Evolutionary conservation across 2,888 invertebrate species (phyloP).

Genomic region (Oxystoma pomonae): DNA sequence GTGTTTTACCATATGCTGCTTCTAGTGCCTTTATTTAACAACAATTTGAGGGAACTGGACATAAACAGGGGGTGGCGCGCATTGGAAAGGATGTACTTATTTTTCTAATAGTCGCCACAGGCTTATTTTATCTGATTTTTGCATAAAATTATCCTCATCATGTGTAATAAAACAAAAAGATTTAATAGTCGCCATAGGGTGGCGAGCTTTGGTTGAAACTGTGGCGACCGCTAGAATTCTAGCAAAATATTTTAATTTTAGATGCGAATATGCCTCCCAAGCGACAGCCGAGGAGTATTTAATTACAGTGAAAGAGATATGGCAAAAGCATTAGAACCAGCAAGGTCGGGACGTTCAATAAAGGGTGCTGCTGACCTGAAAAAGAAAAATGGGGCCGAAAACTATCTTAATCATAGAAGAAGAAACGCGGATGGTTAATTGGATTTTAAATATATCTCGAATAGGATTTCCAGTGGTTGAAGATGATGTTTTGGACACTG

Average conservation of each 20-base stretch:
- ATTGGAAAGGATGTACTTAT: neutral
- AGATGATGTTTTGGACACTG: slow-evolving; percentile 11
- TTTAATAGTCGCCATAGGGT: slow-evolving; percentile 6
- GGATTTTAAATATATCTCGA: slow-evolving; percentile 16
- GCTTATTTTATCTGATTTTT: neutral
- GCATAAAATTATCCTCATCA: neutral
- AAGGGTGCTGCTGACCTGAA: slow-evolving; percentile 10
- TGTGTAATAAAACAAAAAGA: slow-evolving; percentile 1
- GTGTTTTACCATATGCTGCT: neutral
- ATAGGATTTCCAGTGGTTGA: slow-evolving; percentile 18
- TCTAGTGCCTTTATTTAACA: neutral
- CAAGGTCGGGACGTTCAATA: slow-evolving; percentile 10
- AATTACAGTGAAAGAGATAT: neutral
- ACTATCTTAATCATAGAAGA: slow-evolving; percentile 12
- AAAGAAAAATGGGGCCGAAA: slow-evolving; percentile 12
- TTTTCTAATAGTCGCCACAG: slow-evolving; percentile 6
- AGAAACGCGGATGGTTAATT: slow-evolving; percentile 15
- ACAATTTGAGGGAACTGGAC: neutral
- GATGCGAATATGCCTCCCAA: neutral
- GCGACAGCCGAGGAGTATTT: neutral
- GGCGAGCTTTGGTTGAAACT: slow-evolving; percentile 3
- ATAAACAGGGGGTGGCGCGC: neutral
- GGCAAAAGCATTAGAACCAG: slow-evolving; percentile 5
- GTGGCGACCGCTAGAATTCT: slow-evolving; percentile 7
- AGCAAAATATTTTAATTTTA: neutral